Base-by-base conservation (phyloP, 2,888 invertebrate genomes). In the Ennomos quercinarius region DNA sequence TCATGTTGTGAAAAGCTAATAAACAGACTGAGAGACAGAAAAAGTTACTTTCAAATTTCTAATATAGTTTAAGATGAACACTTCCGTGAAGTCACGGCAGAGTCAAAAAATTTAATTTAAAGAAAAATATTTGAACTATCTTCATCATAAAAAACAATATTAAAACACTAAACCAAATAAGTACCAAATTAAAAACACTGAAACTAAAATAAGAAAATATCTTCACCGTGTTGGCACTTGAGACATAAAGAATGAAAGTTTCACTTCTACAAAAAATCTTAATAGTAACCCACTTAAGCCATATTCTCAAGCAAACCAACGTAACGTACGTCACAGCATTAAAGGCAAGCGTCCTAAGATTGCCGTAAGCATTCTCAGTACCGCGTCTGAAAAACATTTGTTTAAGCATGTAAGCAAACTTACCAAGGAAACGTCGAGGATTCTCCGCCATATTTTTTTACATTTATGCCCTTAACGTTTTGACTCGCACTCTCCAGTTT, bases 391-490 rank as follows among this genome's bases (percentile, higher is more conserved):
- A 63, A 67, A 73, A 63, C 68, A 74, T 74, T 76, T 49, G 49
- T 42, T 17, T 77, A 73, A 77, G 76, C 72, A 73, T 70, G 73
- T 65, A 73, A 68, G 74, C 71, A 71, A 62, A 66, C 67, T 71
- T 68, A 66, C 73, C 72, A 66, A 70, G 63, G 52, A 42, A 55
- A 70, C 53, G 61, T 74, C 57, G 63, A 82, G 83, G 64, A 78
- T 80, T 58, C 79, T 79, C 69, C 41, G 58, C 50, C 64, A 63
- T 71, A 43, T 70, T 74, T 77, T 81, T 75, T 76, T 74, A 69
- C 73, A 76, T 77, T 79, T 76, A 77, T 76, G 70, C 79, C 70
- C 74, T 76, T 77, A 73, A 78, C 72, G 72, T 82, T 80, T 77
- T 76, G 72, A 80, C 78, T 79, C 73, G 76, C 73, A 73, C 79